phyloP scores from a whole-genome alignment of 2,888 invertebrate species.

The Sinhomidia bicolor region DNA sequence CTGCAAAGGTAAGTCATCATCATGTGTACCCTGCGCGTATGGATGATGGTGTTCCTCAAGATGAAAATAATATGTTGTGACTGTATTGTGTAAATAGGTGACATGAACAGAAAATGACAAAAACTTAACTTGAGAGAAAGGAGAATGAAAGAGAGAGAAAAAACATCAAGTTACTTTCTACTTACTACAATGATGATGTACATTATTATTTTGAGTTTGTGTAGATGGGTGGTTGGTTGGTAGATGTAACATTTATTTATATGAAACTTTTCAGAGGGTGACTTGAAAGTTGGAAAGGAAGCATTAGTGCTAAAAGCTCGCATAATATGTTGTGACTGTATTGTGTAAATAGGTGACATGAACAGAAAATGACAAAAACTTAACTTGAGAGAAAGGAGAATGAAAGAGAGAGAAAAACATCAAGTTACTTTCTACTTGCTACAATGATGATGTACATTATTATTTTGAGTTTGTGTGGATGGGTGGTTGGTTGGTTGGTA shows the following conservation, averaged over 20 bases:
- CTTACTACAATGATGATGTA: slow-evolving; percentile 40
- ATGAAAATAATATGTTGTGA: no score
- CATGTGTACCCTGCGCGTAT: no score
- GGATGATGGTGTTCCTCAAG: no score
- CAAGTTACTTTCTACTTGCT: slow-evolving; percentile 45
- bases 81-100: background rate
- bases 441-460: slow-evolving; percentile 47
- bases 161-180: slow-evolving; percentile 51
- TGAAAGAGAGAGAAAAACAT: slow-evolving; percentile 44
- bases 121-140: slow-evolving; percentile 41
- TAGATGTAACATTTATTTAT: slow-evolving; percentile 57
- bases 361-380: slow-evolving; percentile 52
- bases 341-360: slow-evolving; percentile 4
- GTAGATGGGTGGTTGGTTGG: no score
- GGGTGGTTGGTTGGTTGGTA: no score
- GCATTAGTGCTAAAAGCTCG: slow-evolving; percentile 80
- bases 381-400: slow-evolving; percentile 40
- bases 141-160: slow-evolving; percentile 37
- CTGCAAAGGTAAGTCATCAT: no score
- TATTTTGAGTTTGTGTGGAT: slow-evolving; percentile 39
- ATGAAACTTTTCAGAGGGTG: slow-evolving; percentile 67
- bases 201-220: slow-evolving; percentile 48
- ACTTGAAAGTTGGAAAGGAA: slow-evolving; percentile 73
- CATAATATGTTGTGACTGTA: no score
- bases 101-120: slow-evolving; percentile 50